Base-by-base conservation (phyloP, 1,140 invertebrate genomes). In the Elymnias hypermnestra region DNA sequence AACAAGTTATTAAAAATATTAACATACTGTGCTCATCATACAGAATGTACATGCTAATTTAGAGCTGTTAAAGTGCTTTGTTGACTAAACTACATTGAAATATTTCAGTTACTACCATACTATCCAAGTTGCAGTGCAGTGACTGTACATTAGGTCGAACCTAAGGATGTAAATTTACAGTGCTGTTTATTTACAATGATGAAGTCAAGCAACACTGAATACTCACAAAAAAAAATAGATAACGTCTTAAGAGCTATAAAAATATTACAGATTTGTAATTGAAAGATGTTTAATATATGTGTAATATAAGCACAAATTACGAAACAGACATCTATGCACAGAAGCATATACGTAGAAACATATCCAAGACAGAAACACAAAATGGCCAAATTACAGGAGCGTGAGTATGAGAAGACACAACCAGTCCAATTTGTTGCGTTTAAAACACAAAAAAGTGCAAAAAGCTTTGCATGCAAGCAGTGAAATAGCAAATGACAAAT, bases 401-500 rank as follows among this genome's bases (percentile, higher is more conserved):
- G 68, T 73, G 68, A 60, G 58, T 50, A 66, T 72, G 72, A 74
- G 62, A 54, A 57, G 52, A 68, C 69, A 78, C 72, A 81, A 77
- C 72, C 58, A 61, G 65, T 71, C 62, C 41, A 61, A 61, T 46
- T n/a, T 48, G 71, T 68, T 79, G 72, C 65, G 64, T 68, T n/a
- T n/a, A 31, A 57, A 47, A 63, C 38, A 60, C 62, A 75, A 50
- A 55, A 12, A 63, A 56, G 71, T 81, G 72, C 71, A 64, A 47
- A 42, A 82, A 81, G 77, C 77, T 45, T 49, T 39, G 41, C 81
- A 84, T 84, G 81, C 81, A 83, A 75, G 81, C 81, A 54, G 67
- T 74, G 70, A 63, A 46, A 49, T 14, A 52, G 46, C 63, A 62
- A 63, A 65, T 44, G 55, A 53, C 71, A 63, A 61, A 59, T 15